Percentiles rank a stretch among this genome's conserved stretches.
These are phyloP conservation scores for Dolichopus griseipennis DNA, from an alignment of 2,888 invertebrate genomes.

Conservation along the genomic window DNA sequence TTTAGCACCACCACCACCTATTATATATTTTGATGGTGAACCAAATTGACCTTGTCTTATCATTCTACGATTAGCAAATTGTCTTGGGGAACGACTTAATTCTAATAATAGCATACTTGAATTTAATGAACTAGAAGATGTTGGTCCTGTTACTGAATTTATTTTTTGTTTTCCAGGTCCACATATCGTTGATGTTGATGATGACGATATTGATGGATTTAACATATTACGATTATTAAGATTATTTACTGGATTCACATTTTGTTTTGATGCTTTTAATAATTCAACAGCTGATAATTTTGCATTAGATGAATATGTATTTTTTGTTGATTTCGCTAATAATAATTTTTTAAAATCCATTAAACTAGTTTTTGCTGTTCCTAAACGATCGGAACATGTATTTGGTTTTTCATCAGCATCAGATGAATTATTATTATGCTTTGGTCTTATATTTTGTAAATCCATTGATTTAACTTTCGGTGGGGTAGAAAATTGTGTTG, in stretches of 20 bases:
- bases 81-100: conserved; percentile 62
- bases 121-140: conserved; percentile 25
- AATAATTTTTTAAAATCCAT: conserved; percentile 76
- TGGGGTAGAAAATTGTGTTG: conserved; percentile 20
- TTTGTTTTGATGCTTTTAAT: conserved; percentile 48
- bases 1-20: conserved; percentile 34
- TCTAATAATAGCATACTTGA: conserved; percentile 57
- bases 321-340: conserved; percentile 64
- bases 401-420: conserved; percentile 36
- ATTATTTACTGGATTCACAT: conserved; percentile 49
- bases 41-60: conserved; percentile 46
- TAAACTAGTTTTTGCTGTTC: conserved; percentile 64
- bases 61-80: conserved; percentile 55
- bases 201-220: conserved; percentile 17
- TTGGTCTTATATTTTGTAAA: conserved; percentile 33
- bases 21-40: conserved; percentile 49
- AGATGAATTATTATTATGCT: conserved; percentile 25
- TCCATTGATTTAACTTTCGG: conserved; percentile 28
- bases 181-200: conserved; percentile 12
- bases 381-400: conserved; percentile 57
- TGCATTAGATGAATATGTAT: conserved; percentile 46
- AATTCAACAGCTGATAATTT: conserved; percentile 72
- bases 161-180: not conserved
- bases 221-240: conserved; percentile 23
- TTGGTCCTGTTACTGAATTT: conserved; percentile 20